Evolutionary conservation across 2,113 vertebrate species (phyloP).

Genomic region (Boleophthalmus pectinirostris): DNA sequence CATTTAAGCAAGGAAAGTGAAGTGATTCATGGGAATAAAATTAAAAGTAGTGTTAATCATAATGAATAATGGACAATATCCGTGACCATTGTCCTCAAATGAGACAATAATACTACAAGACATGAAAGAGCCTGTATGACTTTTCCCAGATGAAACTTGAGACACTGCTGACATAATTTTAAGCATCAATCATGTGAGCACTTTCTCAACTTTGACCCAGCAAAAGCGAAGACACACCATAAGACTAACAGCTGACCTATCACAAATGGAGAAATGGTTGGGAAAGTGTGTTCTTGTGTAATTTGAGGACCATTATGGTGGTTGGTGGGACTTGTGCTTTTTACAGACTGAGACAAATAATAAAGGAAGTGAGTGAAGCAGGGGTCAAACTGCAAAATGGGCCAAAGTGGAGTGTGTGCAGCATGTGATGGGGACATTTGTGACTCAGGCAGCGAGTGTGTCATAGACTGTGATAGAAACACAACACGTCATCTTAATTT

Average conservation of each 20-base stretch:
- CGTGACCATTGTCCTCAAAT: neutral
- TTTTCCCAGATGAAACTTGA: neutral
- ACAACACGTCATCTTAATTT: slow-evolving; percentile 22
- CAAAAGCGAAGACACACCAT: slow-evolving; percentile 20
- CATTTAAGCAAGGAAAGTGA: slow-evolving; percentile 35
- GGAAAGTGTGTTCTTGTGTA: neutral
- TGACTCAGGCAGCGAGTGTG: slow-evolving; percentile 42
- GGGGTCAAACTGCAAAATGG: neutral
- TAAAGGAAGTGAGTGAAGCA: neutral
- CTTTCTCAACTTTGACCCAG: slow-evolving; percentile 36
- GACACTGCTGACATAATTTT: slow-evolving; percentile 1
- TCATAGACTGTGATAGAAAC: slow-evolving; percentile 36
- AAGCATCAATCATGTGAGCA: neutral
- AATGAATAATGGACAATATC: slow-evolving; percentile 3
- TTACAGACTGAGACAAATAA: slow-evolving; percentile 3
- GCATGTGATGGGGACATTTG: slow-evolving; percentile 39
- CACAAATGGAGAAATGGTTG: slow-evolving; percentile 21
- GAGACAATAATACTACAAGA: neutral
- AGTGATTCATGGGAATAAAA: slow-evolving; percentile 3
- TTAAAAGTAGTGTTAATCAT: neutral
- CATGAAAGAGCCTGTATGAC: neutral
- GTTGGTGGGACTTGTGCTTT: slow-evolving; percentile 1
- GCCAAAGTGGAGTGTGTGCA: slow-evolving; percentile 31
- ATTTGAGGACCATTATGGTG: neutral
- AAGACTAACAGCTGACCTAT: slow-evolving; percentile 40